Percentiles rank a stretch among this genome's conserved stretches.
Evolutionary conservation across 2,113 vertebrate genomes (phyloP).

Genomic region (Prionailurus bengalensis): DNA sequence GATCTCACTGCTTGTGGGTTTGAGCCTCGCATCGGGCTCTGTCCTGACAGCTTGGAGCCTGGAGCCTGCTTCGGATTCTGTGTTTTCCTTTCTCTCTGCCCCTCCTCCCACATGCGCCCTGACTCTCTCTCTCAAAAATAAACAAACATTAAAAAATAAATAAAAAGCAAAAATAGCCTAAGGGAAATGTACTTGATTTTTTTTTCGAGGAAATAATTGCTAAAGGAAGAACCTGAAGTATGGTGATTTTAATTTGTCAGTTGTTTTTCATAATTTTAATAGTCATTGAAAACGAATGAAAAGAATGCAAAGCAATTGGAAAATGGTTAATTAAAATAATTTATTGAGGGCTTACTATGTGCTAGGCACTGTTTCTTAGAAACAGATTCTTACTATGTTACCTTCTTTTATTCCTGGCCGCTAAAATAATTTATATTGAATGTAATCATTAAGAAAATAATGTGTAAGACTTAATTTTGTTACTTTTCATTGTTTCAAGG

Average conservation of each 20-base stretch:
- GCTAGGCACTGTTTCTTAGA: background rate
- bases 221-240: conserved; percentile 30
- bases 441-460: conserved; percentile 6
- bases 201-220: conserved; percentile 16
- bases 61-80: too few species aligned
- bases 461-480: background rate
- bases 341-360: background rate
- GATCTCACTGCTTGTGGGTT: too few species aligned
- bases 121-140: too few species aligned
- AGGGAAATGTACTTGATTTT: background rate
- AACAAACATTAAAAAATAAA: too few species aligned
- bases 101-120: too few species aligned
- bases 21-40: too few species aligned
- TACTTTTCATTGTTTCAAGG: conserved; percentile 19
- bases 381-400: background rate
- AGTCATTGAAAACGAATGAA: conserved; percentile 27
- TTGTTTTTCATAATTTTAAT: conserved; percentile 7
- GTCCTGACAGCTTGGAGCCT: too few species aligned
- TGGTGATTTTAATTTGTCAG: conserved; percentile 26
- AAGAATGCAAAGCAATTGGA: background rate
- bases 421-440: conserved; percentile 27
- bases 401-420: conserved; percentile 29
- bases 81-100: too few species aligned
- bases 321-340: conserved; percentile 42
- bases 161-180: background rate